Evolutionary conservation across 1,140 invertebrate species (phyloP).

Genomic region (Anastrepha obliqua): DNA sequence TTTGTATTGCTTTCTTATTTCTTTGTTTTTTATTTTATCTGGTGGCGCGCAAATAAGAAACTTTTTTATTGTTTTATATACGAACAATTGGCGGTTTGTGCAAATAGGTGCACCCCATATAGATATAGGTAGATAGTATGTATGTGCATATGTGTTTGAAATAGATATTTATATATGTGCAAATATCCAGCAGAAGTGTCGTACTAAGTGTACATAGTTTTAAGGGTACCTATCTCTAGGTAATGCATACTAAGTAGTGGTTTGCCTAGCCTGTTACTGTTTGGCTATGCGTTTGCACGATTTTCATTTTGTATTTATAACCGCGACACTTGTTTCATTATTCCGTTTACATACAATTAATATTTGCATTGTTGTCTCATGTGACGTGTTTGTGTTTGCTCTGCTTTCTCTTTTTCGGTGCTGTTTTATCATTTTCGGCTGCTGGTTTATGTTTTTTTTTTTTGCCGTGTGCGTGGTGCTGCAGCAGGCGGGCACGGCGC

Average conservation of each 20-base stretch:
- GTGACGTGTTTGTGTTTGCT: not conserved
- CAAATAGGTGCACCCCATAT: not conserved
- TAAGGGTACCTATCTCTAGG: too few relatives aligned
- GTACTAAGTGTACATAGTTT: too few relatives aligned
- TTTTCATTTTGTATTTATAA: too few relatives aligned
- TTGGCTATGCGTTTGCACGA: too few relatives aligned
- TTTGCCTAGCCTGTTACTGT: too few relatives aligned
- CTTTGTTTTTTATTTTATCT: not conserved
- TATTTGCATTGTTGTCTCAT: not conserved
- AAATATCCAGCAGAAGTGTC: too few relatives aligned
- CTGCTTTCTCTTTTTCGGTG: slow-evolving; percentile 30
- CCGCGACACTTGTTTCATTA: too few relatives aligned
- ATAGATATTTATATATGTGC: not conserved
- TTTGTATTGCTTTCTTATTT: not conserved
- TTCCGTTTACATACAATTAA: not conserved
- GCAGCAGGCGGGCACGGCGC: slow-evolving; percentile 63
- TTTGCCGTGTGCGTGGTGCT: slow-evolving; percentile 54
- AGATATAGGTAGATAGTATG: not conserved
- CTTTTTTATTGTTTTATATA: not conserved
- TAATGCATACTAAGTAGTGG: too few relatives aligned
- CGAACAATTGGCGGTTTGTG: not conserved
- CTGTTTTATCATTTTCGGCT: not conserved
- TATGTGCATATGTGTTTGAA: not conserved
- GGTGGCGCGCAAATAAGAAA: not conserved
- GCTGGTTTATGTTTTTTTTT: slow-evolving; percentile 53